Base-by-base conservation (phyloP, 2,113 vertebrate species). In the Monarcha castaneiventris region DNA sequence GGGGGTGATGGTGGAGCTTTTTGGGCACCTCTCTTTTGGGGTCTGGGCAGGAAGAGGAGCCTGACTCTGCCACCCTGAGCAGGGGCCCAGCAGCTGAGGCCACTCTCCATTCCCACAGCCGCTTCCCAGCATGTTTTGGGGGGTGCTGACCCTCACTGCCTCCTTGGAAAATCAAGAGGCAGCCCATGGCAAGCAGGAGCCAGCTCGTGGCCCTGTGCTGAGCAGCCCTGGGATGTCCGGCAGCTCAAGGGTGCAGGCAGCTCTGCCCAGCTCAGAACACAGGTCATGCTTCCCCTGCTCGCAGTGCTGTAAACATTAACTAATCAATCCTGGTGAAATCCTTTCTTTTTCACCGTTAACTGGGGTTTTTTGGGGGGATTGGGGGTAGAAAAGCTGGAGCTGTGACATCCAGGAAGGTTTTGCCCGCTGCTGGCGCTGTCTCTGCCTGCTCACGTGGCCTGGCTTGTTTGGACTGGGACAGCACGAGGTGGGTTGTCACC, bases 91-190 rank as follows among this genome's bases (percentile, higher is more conserved):
- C 3, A 1, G 33, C 13, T 11, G 10, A 11, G 41, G 22, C 32
- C 1, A 1, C 19, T 68, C 35, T n/a, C 43, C 7, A 1, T 54
- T 58, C 46, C 78, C 30, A 0, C 5, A 7, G 13, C 0, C 1
- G 1, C 44, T 7, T 66, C 32, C 25, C 1, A 0, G 8, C 0
- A 0, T 17, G 35, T 61, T 89, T 26, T 35, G 19, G 71, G 55
- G 59, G 5, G 4, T 27, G 44, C 39, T 41, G 66, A 2, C 7
- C 5, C 32, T 64, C 1, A 0, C 14, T 30, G 43, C 33, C 10
- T 51, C 52, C 44, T 32, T 1, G 6, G 89, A 49, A 44, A 66
- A 10, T 25, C 44, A 3, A 27, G 51, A 1, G 23, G 87, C 2
- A 67, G 23, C 18, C 1, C 22, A 2, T 35, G 56, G 33, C 25